These are phyloP conservation scores for Drosophila serrata DNA, from an alignment of 1,140 invertebrate species.

Conservation along the genomic window DNA sequence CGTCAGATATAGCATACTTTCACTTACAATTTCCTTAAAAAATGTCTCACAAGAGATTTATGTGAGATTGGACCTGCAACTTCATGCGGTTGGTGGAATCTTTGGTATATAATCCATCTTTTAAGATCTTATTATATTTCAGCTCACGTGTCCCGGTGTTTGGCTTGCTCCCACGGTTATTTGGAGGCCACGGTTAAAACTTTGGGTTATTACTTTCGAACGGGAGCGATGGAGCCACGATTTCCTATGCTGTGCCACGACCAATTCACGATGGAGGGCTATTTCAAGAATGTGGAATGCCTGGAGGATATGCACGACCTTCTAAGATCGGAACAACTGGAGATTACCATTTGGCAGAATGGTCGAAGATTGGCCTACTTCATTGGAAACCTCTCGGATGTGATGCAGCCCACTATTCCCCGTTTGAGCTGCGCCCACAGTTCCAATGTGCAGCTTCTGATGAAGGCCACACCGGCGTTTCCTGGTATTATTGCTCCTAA, in stretches of 20 bases:
- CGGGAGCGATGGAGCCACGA: conserved; percentile 78
- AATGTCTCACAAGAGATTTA: conserved; percentile 72
- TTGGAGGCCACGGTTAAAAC: conserved; percentile 79
- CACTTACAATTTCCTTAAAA: conserved; percentile 9
- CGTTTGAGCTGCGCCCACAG: conserved; percentile 65
- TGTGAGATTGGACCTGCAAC: conserved; percentile 60
- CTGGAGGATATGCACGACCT: conserved; percentile 62
- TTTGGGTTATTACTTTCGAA: conserved; percentile 80
- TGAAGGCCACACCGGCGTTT: conserved; percentile 77
- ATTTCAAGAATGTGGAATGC: conserved; percentile 66
- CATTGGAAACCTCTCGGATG: conserved; percentile 60
- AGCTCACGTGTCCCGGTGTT: conserved; percentile 83
- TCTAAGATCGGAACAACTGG: conserved; percentile 63
- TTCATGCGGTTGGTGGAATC: conserved; percentile 68
- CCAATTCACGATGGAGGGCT: conserved; percentile 79
- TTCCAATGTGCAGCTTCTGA: conserved; percentile 72
- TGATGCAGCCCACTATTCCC: conserved; percentile 71
- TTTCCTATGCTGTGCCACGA: conserved; percentile 82
- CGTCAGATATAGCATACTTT: conserved; percentile 28
- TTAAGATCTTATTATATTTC: neutral
- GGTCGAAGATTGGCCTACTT: conserved; percentile 76
- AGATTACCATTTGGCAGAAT: conserved; percentile 82
- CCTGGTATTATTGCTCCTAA: conserved; percentile 80
- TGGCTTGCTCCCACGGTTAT: conserved; percentile 83
- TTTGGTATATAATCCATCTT: neutral